Evolutionary conservation across 2,113 vertebrate genomes (phyloP).

Genomic region (Abramis brama): DNA sequence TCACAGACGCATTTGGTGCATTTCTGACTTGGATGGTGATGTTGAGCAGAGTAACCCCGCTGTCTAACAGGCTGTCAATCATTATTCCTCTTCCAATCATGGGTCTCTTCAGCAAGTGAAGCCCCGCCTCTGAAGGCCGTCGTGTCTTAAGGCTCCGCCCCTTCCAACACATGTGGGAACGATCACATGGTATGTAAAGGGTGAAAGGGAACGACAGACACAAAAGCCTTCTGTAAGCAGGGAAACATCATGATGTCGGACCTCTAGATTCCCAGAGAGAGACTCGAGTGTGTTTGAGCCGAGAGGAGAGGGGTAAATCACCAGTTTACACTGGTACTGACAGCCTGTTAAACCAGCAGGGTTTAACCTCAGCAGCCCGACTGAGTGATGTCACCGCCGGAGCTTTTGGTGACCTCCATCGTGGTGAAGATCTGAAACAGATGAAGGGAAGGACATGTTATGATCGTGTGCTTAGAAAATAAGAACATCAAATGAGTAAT

Average conservation of each 20-base stretch:
- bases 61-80: conserved; percentile 77
- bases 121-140: conserved; percentile 5
- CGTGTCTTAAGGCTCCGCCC: not conserved
- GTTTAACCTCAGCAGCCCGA: conserved; percentile 97
- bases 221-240: not conserved
- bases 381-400: conserved; percentile 83
- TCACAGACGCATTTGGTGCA: conserved; percentile 55
- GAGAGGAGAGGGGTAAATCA: not conserved
- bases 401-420: conserved; percentile 87
- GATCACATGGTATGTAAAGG: not conserved
- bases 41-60: conserved; percentile 78
- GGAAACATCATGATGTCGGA: no score
- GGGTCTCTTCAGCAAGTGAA: not conserved
- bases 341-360: conserved; percentile 82
- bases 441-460: not conserved
- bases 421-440: conserved; percentile 87
- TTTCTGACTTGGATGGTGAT: conserved; percentile 68
- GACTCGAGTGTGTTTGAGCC: not conserved
- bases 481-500: not conserved
- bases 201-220: not conserved
- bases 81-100: conserved; percentile 32
- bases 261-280: not conserved
- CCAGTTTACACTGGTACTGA: conserved; percentile 54
- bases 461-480: not conserved
- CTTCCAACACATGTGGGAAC: no score